Evolutionary conservation across 2,113 vertebrate genomes (phyloP).

Genomic region (Lasiurus borealis): DNA sequence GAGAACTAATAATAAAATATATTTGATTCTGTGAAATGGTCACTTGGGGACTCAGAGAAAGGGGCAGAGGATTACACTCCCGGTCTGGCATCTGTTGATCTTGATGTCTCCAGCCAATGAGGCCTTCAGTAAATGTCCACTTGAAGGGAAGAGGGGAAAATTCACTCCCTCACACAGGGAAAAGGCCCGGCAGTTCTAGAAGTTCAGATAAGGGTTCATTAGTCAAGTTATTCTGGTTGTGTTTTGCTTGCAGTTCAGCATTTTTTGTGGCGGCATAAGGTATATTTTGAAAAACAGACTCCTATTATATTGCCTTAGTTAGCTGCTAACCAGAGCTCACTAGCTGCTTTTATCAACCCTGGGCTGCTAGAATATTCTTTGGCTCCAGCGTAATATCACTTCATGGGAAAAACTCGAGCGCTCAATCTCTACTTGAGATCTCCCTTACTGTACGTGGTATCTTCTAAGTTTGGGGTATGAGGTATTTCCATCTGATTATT

Average conservation of each 20-base stretch:
- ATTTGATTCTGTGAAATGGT: background rate
- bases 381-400: background rate
- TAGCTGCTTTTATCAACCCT: too few species aligned
- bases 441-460: background rate
- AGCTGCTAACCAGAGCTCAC: background rate
- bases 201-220: background rate
- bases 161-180: background rate
- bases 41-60: background rate
- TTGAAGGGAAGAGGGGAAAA: background rate
- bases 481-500: background rate
- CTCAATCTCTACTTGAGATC: background rate
- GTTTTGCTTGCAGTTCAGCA: background rate
- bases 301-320: background rate
- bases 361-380: constrained; percentile 40
- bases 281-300: constrained; percentile 7
- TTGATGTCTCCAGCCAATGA: background rate
- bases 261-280: constrained; percentile 4
- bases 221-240: background rate
- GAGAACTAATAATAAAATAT: background rate
- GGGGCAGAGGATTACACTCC: background rate
- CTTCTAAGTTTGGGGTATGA: constrained; percentile 17
- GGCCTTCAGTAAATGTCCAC: background rate
- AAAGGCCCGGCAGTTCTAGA: background rate
- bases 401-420: background rate
- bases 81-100: background rate